phyloP scores from a whole-genome alignment of 2,797 vertebrate species.

The Lithobates pipiens region DNA sequence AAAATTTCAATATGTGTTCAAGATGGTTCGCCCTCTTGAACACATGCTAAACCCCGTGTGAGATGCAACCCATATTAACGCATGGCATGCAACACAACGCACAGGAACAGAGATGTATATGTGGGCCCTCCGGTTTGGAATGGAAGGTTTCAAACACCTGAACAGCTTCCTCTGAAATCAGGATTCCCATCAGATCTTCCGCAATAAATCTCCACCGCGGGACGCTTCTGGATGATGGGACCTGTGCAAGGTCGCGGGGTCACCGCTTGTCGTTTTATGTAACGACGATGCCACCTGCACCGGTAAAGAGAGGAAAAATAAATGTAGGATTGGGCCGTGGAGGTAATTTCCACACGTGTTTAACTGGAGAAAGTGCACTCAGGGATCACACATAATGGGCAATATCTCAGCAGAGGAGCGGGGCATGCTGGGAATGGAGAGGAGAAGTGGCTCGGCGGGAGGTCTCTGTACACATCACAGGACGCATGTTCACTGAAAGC shows the following conservation, averaged over 20 bases:
- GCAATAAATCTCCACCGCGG: background rate
- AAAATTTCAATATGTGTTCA: no score
- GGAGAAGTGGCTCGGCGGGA: background rate
- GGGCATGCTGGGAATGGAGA: background rate
- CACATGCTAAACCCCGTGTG: no score
- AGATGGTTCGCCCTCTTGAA: no score
- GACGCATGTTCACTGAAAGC: conserved; percentile 13
- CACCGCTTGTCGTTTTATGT: background rate
- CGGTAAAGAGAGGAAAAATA: background rate
- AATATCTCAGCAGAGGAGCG: background rate
- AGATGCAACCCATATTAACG: no score
- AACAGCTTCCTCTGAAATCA: background rate
- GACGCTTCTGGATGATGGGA: background rate
- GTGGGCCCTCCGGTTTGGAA: no score
- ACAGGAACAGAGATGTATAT: no score
- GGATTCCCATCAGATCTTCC: background rate
- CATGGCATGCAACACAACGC: no score
- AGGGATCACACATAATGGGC: conserved; percentile 15
- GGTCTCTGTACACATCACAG: conserved; percentile 15
- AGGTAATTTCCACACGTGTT: background rate
- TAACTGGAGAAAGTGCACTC: conserved; percentile 8
- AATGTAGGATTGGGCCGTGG: background rate
- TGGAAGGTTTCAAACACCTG: no score
- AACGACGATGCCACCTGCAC: background rate
- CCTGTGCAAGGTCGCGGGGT: background rate